Base-by-base conservation (phyloP, 2,888 invertebrate genomes). In the Selenia dentaria region DNA sequence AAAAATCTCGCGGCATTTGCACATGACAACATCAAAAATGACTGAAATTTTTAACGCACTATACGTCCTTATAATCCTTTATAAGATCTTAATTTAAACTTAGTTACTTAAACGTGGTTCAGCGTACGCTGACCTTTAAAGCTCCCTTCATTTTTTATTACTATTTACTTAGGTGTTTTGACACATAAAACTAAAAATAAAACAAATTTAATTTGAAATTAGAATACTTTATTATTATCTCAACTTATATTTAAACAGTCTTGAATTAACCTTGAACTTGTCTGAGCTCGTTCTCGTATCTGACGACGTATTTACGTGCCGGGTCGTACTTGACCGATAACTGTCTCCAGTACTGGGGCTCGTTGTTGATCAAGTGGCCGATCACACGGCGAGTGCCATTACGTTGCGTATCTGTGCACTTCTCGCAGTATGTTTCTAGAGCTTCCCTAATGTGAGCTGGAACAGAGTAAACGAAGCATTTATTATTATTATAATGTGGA, bases 371-470 rank as follows among this genome's bases (percentile, higher is more conserved):
- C 8, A 91, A 64, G 54, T 83, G 76, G 0, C 48, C 67, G 44
- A 90, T 79, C 10, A 90, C 75, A 0, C 52, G 55, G 0, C 67
- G 70, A 2, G 75, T 73, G 0, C 70, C 74, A 0, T 51, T 12
- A 1, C 64, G 60, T 41, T 91, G 90, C 0, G 59, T 40, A 0
- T 71, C 61, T 0, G 82, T 83, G 52, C 90, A 91, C 39, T 79
- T 82, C 0, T 51, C 68, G 57, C 91, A 90, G 42, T 73, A 59
- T 20, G 71, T 80, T 48, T 79, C 75, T 1, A 90, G 49, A 0
- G 87, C 87, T 10, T 89, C 87, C 67, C 31, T 57, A 20, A 84
- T 73, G 61, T 83, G 79, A 24, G 72, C 86, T 87, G 72, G 6
- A 33, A 59, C 3, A 35, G 28, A 25, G 3, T 5, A 28, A 35